A percentile compares a stretch with the other conserved stretches of the same genome.
Conservation (phyloP, 2,797 vertebrate genomes). For the Mus caroli region DNA sequence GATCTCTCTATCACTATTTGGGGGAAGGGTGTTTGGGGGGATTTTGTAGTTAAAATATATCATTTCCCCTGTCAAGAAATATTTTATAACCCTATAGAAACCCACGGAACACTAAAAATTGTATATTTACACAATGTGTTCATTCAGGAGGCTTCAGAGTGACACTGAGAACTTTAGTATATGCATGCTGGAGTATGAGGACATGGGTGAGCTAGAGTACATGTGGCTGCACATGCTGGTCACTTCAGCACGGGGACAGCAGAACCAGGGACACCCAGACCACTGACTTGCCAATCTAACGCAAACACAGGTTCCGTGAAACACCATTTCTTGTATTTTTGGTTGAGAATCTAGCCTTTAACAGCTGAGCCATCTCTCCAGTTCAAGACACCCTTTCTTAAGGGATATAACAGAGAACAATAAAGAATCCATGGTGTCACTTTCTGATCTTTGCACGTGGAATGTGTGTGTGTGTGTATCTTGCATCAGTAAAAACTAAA, state of each 20-base stretch:
- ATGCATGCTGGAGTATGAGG: background rate
- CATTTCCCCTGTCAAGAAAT: background rate
- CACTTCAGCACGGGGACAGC: background rate
- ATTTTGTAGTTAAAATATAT: background rate
- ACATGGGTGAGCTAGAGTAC: background rate
- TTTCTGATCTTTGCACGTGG: background rate
- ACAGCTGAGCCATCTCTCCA: background rate
- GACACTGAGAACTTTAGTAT: background rate
- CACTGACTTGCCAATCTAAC: background rate
- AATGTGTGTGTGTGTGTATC: background rate
- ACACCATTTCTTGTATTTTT: background rate
- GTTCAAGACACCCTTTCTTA: background rate
- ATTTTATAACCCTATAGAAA: background rate
- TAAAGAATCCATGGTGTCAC: background rate
- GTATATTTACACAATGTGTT: background rate
- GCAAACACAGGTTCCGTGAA: background rate
- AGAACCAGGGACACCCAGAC: background rate
- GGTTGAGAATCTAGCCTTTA: background rate
- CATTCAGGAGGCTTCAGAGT: background rate
- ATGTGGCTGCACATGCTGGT: background rate
- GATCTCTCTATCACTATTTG: background rate
- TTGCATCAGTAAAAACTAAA: constrained; percentile 42
- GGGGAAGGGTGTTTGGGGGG: too few relatives aligned
- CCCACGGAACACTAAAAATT: background rate
- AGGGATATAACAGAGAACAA: too few relatives aligned